Percentiles rank a stretch among this genome's conserved stretches.
Evolutionary conservation across 2,888 invertebrate species (phyloP).

Genomic region (Thumatha senex): DNA sequence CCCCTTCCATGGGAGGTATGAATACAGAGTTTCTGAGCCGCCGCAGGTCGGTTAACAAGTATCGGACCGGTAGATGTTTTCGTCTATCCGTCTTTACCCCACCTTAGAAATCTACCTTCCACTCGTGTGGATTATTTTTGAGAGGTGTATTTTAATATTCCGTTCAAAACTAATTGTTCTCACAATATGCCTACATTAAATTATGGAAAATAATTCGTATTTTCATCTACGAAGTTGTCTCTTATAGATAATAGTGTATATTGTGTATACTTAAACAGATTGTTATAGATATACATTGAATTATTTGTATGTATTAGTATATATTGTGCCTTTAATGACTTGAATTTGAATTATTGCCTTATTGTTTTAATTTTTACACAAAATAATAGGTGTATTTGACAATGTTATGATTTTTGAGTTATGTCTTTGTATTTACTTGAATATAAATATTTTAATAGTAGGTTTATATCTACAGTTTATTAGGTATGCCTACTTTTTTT

Average conservation of each 20-base stretch:
- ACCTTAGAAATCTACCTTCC: no score
- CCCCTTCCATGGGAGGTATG: no score
- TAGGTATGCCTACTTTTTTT: slow-evolving; percentile 44
- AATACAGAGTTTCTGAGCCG: no score
- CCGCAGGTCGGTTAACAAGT: no score
- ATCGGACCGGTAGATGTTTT: no score
- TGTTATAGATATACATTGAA: slow-evolving; percentile 13
- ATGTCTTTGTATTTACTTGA: slow-evolving; percentile 38
- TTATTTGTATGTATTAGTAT: slow-evolving; percentile 16
- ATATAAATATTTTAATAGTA: slow-evolving; percentile 40
- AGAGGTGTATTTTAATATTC: no score
- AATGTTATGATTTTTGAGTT: slow-evolving; percentile 36
- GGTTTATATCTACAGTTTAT: slow-evolving; percentile 39
- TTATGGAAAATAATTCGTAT: no score
- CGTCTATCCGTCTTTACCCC: no score
- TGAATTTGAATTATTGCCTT: slow-evolving; percentile 40
- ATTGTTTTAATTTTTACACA: slow-evolving; percentile 37
- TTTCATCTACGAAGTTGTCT: no score
- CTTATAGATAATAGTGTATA: not conserved
- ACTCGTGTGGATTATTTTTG: no score
- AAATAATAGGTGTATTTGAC: slow-evolving; percentile 32
- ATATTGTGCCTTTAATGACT: slow-evolving; percentile 35
- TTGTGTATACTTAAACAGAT: slow-evolving; percentile 14
- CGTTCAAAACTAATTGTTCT: no score
- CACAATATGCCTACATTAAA: no score